Conservation (phyloP, 1,140 invertebrate genomes). For the Drosophila murphyi region DNA sequence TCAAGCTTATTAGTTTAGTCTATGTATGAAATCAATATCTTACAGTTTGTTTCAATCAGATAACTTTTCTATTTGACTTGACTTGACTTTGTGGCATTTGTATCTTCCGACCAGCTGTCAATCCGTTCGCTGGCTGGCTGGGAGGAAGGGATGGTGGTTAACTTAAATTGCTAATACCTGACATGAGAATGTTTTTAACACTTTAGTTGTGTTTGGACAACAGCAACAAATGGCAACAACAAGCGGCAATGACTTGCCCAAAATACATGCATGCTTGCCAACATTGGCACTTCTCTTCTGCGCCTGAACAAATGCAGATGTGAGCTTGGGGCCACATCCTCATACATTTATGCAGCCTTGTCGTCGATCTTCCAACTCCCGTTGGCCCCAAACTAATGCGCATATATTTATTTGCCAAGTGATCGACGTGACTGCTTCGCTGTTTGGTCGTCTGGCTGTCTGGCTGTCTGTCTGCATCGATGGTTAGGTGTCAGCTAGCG, state of each 20-base stretch:
- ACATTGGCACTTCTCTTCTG: conserved; percentile 61
- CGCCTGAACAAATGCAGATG: conserved; percentile 73
- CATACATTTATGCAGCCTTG: conserved; percentile 81
- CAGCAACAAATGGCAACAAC: conserved; percentile 72
- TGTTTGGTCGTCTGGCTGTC: not conserved
- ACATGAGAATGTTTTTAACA: conserved; percentile 83
- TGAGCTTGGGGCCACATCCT: conserved; percentile 49
- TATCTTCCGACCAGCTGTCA: not conserved
- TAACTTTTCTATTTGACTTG: not conserved
- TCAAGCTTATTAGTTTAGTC: conserved; percentile 5
- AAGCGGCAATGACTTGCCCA: conserved; percentile 76
- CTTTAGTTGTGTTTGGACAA: conserved; percentile 79
- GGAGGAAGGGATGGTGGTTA: conserved; percentile 4
- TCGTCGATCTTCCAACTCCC: conserved; percentile 58
- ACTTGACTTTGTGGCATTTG: conserved; percentile 17
- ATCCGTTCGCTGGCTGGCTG: not conserved
- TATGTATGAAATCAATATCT: not conserved
- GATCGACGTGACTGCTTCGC: conserved; percentile 71
- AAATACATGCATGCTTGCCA: conserved; percentile 53
- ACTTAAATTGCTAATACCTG: conserved; percentile 81
- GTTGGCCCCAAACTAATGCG: conserved; percentile 55
- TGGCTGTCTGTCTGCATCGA: conserved; percentile 43
- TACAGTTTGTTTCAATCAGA: conserved; percentile 17
- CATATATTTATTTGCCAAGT: conserved; percentile 77
- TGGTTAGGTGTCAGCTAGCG: conserved; percentile 57